Conservation (phyloP, 2,888 invertebrate species). For the Hemaris fuciformis region DNA sequence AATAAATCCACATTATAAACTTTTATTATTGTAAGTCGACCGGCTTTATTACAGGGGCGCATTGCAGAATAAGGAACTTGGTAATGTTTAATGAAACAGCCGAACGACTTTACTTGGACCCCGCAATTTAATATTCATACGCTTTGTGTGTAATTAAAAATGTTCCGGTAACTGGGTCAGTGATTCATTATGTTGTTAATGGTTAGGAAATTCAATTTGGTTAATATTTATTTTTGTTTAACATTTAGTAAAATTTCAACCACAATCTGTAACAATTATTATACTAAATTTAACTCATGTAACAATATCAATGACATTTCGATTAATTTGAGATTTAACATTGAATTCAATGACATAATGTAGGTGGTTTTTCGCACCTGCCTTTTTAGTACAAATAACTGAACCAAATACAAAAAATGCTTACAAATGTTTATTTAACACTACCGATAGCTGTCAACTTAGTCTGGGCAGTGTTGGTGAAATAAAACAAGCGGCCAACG, state of each 20-base stretch:
- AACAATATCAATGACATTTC: no score
- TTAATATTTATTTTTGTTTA: neutral
- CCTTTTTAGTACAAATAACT: neutral
- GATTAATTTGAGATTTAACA: no score
- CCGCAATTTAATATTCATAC: neutral
- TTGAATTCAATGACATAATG: neutral
- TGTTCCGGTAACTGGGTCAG: neutral
- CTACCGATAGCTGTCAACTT: neutral
- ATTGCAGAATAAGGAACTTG: neutral
- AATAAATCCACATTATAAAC: conserved; percentile 30
- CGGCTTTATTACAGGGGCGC: neutral
- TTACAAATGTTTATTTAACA: neutral
- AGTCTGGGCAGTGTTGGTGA: conserved; percentile 20
- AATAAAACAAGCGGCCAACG: conserved; percentile 53
- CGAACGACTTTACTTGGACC: neutral
- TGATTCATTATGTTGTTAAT: neutral
- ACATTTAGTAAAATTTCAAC: no score
- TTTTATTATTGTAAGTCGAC: conserved; percentile 12
- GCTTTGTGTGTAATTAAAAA: neutral
- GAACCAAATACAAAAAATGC: neutral
- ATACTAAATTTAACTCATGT: no score
- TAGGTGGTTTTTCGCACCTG: neutral
- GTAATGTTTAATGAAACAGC: neutral
- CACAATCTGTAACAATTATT: no score
- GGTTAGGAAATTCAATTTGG: neutral